Percentiles rank a stretch among this genome's conserved stretches.
These are phyloP conservation scores for Cygnus olor DNA, from an alignment of 2,797 vertebrate genomes.

Conservation along the genomic window DNA sequence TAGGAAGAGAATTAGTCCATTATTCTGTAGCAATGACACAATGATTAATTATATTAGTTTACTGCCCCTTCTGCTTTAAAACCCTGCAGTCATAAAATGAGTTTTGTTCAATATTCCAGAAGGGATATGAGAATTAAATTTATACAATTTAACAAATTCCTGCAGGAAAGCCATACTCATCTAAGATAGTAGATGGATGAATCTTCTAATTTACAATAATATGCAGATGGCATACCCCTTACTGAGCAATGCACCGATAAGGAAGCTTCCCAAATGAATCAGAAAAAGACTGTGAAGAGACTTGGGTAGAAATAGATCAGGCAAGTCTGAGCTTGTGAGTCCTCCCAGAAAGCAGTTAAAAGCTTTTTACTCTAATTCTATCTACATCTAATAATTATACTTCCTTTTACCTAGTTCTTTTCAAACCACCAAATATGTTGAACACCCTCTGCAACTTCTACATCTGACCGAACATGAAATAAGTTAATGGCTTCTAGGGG, in stretches of 20 bases:
- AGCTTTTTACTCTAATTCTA: not conserved
- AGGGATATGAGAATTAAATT: slow-evolving; percentile 68
- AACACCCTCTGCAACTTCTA: not conserved
- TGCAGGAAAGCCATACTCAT: slow-evolving; percentile 56
- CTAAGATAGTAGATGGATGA: slow-evolving; percentile 47
- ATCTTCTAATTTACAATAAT: slow-evolving; percentile 28
- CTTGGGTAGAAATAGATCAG: not conserved
- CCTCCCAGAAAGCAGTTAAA: not conserved
- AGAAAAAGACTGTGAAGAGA: not conserved
- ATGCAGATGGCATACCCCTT: slow-evolving; percentile 24
- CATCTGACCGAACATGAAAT: not conserved
- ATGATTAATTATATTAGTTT: slow-evolving; percentile 74
- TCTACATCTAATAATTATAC: not conserved
- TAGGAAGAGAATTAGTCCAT: slow-evolving; percentile 65
- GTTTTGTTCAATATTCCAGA: slow-evolving; percentile 62
- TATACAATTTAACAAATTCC: slow-evolving; percentile 64
- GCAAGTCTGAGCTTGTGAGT: not conserved
- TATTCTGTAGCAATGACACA: slow-evolving; percentile 64
- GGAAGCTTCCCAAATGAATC: slow-evolving; percentile 18
- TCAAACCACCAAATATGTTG: not conserved
- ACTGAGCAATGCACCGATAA: not conserved
- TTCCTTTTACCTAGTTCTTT: not conserved
- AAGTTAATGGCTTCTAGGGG: not conserved
- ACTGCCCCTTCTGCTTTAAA: slow-evolving; percentile 65
- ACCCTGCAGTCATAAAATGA: slow-evolving; percentile 65